phyloP scores from a whole-genome alignment of 2,113 vertebrate species.

The Ia io region DNA sequence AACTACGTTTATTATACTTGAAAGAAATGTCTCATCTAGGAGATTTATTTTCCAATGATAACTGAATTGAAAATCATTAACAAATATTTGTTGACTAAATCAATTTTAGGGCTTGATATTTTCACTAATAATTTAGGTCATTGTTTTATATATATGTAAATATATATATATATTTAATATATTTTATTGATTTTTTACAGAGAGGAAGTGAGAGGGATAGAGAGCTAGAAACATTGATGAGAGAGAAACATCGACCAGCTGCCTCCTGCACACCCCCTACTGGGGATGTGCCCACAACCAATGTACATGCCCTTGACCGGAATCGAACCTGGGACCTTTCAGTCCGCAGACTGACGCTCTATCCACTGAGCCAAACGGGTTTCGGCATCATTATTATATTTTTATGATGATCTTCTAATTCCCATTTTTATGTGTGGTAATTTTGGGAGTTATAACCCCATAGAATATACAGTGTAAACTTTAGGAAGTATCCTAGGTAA shows the following conservation, averaged over 20 bases:
- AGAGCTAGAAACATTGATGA: too few species aligned
- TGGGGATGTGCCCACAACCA: too few species aligned
- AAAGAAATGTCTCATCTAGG: not conserved
- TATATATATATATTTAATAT: too few species aligned
- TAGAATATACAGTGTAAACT: not conserved
- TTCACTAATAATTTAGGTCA: slow-evolving; percentile 21
- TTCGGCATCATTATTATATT: slow-evolving; percentile 3
- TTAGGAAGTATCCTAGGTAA: not conserved
- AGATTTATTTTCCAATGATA: slow-evolving; percentile 10
- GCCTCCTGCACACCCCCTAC: too few species aligned
- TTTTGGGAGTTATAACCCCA: not conserved
- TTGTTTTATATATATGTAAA: too few species aligned
- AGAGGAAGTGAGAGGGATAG: too few species aligned
- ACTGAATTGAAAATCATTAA: not conserved
- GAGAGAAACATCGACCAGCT: too few species aligned
- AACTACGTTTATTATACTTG: not conserved
- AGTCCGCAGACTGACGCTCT: too few species aligned
- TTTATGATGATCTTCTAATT: slow-evolving; percentile 30
- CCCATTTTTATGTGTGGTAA: not conserved
- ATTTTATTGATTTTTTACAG: too few species aligned
- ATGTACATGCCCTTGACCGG: too few species aligned
- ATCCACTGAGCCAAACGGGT: too few species aligned
- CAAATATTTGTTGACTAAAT: slow-evolving; percentile 8
- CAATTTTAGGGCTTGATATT: slow-evolving; percentile 26
- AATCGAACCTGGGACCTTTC: too few species aligned